These are phyloP conservation scores for Dasypogon diadema DNA, from an alignment of 2,888 invertebrate genomes.

Conservation along the genomic window DNA sequence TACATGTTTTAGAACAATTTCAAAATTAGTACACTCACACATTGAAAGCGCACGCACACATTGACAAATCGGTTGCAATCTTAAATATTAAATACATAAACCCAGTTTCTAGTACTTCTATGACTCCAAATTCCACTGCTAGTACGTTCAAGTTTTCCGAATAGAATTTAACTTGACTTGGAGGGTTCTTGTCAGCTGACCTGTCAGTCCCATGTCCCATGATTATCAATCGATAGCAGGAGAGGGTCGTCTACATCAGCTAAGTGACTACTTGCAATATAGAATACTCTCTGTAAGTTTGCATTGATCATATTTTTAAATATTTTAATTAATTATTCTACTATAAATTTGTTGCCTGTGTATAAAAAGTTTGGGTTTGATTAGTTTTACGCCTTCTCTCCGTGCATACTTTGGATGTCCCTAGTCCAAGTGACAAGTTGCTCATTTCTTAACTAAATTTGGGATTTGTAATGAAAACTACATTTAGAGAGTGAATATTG, in stretches of 20 bases:
- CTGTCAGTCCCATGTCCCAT: conserved; percentile 48
- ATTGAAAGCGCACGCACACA: too few relatives aligned
- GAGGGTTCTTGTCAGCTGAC: conserved; percentile 45
- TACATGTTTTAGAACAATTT: too few relatives aligned
- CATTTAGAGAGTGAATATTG: too few relatives aligned
- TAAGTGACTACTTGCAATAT: conserved; percentile 5
- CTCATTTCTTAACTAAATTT: neutral
- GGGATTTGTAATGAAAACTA: neutral
- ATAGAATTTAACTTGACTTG: neutral
- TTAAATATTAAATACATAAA: too few relatives aligned
- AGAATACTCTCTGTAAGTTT: conserved; percentile 36
- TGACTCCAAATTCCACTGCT: too few relatives aligned
- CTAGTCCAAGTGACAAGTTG: neutral
- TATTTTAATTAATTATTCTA: too few relatives aligned
- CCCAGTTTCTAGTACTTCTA: too few relatives aligned
- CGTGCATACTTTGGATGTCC: neutral
- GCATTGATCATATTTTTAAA: too few relatives aligned
- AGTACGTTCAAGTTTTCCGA: too few relatives aligned
- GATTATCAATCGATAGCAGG: conserved; percentile 24
- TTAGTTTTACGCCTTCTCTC: neutral
- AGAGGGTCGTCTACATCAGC: neutral
- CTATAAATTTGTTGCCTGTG: neutral
- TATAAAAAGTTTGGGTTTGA: neutral
- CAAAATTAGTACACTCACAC: too few relatives aligned
- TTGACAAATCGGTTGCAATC: too few relatives aligned